Percentiles rank a stretch among this genome's conserved stretches.
Conservation (phyloP, 2,797 vertebrate species). For the Fistularia commersonii region DNA sequence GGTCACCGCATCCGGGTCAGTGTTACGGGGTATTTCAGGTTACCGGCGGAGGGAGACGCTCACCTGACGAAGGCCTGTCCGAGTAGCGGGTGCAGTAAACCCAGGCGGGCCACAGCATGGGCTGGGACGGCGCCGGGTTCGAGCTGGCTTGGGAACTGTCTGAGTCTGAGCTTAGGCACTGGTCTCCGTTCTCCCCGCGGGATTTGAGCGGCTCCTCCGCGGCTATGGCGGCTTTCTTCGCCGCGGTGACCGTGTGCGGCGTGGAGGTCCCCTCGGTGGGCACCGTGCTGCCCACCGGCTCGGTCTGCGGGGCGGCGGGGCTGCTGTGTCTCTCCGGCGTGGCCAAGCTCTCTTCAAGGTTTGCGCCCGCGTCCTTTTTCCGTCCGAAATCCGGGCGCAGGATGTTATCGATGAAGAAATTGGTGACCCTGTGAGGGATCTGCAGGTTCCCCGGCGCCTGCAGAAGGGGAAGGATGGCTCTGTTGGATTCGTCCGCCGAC, state of each 20-base stretch:
- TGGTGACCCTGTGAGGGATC: slow-evolving; percentile 90
- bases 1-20: slow-evolving; percentile 71
- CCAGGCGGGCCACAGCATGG: slow-evolving; percentile 98
- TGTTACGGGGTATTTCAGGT: slow-evolving; percentile 72
- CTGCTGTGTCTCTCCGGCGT: slow-evolving; percentile 73
- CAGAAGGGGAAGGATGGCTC: slow-evolving; percentile 79
- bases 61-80: slow-evolving; percentile 98
- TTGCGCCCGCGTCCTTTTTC: slow-evolving; percentile 80
- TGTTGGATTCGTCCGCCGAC: slow-evolving; percentile 79
- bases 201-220: slow-evolving; percentile 82
- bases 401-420: slow-evolving; percentile 99
- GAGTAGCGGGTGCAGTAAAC: slow-evolving; percentile 98
- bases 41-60: slow-evolving; percentile 38
- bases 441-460: slow-evolving; percentile 85
- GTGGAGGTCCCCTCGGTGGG: slow-evolving; percentile 85
- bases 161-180: slow-evolving; percentile 95
- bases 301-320: slow-evolving; percentile 71
- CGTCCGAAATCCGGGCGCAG: slow-evolving; percentile 91
- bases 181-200: slow-evolving; percentile 81
- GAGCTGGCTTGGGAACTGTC: slow-evolving; percentile 94
- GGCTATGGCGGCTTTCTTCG: slow-evolving; percentile 78
- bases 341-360: slow-evolving; percentile 67
- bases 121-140: slow-evolving; percentile 66
- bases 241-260: slow-evolving; percentile 73
- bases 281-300: slow-evolving; percentile 72